Conservation (phyloP, 2,113 vertebrate genomes). For the Malurus elegans region DNA sequence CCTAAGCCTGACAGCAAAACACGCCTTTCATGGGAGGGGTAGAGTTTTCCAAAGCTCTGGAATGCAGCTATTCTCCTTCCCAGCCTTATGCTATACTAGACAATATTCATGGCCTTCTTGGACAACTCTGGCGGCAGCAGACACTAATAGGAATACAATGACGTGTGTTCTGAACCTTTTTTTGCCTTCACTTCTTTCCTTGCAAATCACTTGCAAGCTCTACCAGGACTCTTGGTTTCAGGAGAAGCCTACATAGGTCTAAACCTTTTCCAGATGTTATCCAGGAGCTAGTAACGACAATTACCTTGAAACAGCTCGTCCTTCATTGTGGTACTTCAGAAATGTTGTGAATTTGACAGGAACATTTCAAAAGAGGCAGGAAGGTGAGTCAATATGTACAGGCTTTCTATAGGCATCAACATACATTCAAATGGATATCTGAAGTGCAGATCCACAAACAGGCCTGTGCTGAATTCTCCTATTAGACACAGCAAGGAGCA, state of each 20-base stretch:
- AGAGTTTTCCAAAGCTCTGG: not conserved
- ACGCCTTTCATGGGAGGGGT: not conserved
- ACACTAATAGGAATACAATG: not conserved
- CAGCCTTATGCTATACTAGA: not conserved
- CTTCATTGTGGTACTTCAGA: not conserved
- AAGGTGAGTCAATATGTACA: not conserved
- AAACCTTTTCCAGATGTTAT: not conserved
- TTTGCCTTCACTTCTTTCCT: not conserved
- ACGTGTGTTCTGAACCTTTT: not conserved
- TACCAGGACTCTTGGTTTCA: not conserved
- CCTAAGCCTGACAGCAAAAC: not conserved
- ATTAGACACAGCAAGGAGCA: not conserved
- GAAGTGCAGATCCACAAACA: not conserved
- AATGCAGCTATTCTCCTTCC: not conserved
- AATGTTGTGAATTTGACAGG: not conserved
- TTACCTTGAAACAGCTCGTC: not conserved
- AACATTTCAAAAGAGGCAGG: not conserved
- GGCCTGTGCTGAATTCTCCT: not conserved
- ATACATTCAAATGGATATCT: not conserved
- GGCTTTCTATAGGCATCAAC: not conserved
- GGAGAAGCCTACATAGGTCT: not conserved
- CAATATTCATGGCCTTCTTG: not conserved
- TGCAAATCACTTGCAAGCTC: not conserved
- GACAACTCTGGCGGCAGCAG: not conserved
- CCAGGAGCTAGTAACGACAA: not conserved